phyloP scores from a whole-genome alignment of 2,797 vertebrate genomes.

The Muscicapa striata region DNA sequence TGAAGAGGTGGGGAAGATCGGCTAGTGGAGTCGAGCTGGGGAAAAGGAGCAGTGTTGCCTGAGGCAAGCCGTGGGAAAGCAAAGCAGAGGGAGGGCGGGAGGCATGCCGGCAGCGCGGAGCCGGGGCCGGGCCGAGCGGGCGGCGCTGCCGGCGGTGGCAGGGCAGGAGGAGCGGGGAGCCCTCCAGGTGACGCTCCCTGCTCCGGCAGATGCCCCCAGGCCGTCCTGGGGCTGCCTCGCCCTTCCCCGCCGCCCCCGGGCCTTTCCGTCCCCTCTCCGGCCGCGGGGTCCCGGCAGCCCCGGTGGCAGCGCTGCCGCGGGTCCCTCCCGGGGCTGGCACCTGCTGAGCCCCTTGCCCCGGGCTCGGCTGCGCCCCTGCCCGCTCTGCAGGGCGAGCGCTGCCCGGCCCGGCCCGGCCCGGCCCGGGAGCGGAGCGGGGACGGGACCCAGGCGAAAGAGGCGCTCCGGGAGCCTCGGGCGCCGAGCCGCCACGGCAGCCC shows the following conservation, averaged over 20 bases:
- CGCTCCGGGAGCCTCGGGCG: not conserved
- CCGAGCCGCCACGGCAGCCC: not conserved
- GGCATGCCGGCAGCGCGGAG: not conserved
- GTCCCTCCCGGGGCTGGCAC: not conserved
- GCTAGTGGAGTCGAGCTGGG: not conserved
- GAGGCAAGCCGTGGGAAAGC: not conserved
- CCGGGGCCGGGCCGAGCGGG: not conserved
- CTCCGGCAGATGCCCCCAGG: not conserved
- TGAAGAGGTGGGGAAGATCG: not conserved
- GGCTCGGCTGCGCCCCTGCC: not conserved
- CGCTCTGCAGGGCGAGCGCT: not conserved
- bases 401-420: not conserved
- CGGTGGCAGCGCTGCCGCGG: not conserved
- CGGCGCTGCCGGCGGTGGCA: not conserved
- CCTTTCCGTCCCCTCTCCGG: not conserved
- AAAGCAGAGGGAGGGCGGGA: not conserved
- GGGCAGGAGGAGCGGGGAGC: not conserved
- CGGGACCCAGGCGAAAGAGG: not conserved
- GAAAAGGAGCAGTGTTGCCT: not conserved
- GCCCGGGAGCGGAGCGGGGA: not conserved
- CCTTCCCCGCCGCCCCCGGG: not conserved
- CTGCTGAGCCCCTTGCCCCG: not conserved
- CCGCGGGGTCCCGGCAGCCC: not conserved
- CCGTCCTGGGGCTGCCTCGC: not conserved
- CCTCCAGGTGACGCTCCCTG: not conserved